A percentile compares a stretch with the other conserved stretches of the same genome.
Conservation (phyloP, 2,797 vertebrate genomes). For the Halcyon badia region DNA sequence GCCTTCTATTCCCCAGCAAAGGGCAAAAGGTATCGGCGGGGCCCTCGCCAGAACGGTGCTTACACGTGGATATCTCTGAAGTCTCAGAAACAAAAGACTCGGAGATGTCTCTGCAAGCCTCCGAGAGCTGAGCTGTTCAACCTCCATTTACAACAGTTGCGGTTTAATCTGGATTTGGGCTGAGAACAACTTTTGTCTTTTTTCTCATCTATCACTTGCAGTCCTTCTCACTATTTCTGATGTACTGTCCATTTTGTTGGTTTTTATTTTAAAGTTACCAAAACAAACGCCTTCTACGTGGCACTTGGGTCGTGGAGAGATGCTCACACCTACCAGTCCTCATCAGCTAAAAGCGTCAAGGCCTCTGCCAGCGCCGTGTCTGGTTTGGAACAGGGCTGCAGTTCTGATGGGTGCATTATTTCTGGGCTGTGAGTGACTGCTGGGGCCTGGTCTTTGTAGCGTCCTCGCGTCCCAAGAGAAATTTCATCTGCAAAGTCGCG, state of each 20-base stretch:
- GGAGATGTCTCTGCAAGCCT: neutral
- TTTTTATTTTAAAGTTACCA: neutral
- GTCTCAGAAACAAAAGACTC: neutral
- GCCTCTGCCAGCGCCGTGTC: constrained; percentile 86
- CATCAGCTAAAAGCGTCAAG: constrained; percentile 85
- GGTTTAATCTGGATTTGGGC: neutral
- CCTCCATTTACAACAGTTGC: neutral
- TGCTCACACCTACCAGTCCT: constrained; percentile 86
- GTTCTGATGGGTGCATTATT: constrained; percentile 80
- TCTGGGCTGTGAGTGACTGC: constrained; percentile 74
- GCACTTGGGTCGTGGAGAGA: rapidly evolving
- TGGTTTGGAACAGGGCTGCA: constrained; percentile 88
- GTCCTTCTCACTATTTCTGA: neutral
- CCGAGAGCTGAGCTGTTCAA: neutral
- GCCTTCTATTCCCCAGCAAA: no score
- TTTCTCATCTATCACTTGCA: neutral
- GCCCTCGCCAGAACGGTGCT: neutral
- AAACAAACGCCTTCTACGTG: rapidly evolving
- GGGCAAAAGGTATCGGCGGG: neutral
- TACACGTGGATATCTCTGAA: no score
- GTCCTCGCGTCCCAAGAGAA: constrained; percentile 64
- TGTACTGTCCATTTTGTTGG: neutral
- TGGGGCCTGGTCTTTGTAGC: constrained; percentile 79
- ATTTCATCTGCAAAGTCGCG: constrained; percentile 78
- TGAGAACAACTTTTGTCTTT: neutral